These are phyloP conservation scores for Brachypteracias leptosomus DNA, from an alignment of 2,113 vertebrate species.

Conservation along the genomic window DNA sequence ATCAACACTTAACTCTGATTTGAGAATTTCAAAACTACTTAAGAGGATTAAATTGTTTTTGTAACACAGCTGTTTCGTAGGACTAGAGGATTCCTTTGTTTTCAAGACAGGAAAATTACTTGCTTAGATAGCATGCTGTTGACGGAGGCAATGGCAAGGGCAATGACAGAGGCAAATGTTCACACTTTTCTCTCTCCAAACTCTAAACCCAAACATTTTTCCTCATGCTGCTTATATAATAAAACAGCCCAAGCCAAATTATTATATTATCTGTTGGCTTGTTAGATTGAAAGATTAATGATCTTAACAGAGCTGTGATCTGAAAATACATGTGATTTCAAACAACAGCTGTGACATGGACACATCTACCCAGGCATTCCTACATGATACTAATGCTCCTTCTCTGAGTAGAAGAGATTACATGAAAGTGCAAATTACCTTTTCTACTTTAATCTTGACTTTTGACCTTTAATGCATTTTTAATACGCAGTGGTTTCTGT, in stretches of 20 bases:
- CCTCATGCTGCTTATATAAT: not conserved
- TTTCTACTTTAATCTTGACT: not conserved
- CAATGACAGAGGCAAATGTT: too few species aligned
- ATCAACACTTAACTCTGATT: not conserved
- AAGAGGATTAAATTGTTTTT: not conserved
- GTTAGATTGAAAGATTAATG: not conserved
- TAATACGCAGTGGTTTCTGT: slow-evolving; percentile 11
- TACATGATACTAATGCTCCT: not conserved
- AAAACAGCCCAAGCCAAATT: not conserved
- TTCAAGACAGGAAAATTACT: not conserved
- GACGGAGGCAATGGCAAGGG: not conserved
- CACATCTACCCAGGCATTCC: not conserved
- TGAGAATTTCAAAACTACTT: not conserved
- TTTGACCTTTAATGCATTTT: not conserved
- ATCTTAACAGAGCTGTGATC: not conserved
- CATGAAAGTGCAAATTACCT: not conserved
- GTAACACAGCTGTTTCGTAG: not conserved
- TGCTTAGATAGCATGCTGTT: not conserved
- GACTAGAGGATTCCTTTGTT: not conserved
- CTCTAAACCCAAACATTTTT: not conserved
- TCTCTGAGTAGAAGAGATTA: not conserved
- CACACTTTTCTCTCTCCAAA: not conserved
- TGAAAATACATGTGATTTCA: not conserved
- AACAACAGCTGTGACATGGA: not conserved
- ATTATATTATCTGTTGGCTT: not conserved